phyloP scores from a whole-genome alignment of 2,888 invertebrate species.

The Villa cingulata region DNA sequence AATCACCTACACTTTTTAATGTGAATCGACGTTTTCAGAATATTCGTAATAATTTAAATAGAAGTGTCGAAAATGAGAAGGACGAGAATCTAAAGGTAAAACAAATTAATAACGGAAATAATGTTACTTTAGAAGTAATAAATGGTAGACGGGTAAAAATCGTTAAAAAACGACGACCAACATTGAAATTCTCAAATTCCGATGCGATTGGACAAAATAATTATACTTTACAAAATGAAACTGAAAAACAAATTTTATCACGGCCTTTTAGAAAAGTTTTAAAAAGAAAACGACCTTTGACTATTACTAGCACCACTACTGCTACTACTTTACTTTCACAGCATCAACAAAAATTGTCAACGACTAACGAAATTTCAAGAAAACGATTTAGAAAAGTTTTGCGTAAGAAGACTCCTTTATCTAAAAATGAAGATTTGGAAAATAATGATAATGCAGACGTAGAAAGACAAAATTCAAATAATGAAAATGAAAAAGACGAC shows the following conservation, averaged over 20 bases:
- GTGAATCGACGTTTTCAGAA: slow-evolving; percentile 37
- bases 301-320: background rate
- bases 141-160: slow-evolving; percentile 7
- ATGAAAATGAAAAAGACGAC: background rate
- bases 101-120: background rate
- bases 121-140: background rate
- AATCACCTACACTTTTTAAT: too few species aligned
- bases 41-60: background rate
- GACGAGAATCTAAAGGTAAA: slow-evolving; percentile 2
- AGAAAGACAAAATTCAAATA: too few species aligned
- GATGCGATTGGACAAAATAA: too few species aligned
- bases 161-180: slow-evolving; percentile 7
- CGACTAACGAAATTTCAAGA: background rate
- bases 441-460: too few species aligned
- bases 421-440: too few species aligned
- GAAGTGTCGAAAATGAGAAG: slow-evolving; percentile 9
- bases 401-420: background rate
- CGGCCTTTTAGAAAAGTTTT: background rate
- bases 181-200: background rate
- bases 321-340: background rate
- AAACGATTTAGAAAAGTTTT: background rate
- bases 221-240: too few species aligned
- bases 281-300: slow-evolving; percentile 6
- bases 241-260: too few species aligned
- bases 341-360: background rate